A percentile compares a stretch with the other conserved stretches of the same genome.
Conservation (phyloP, 2,888 invertebrate species). For the Epirrhoe alternata region DNA sequence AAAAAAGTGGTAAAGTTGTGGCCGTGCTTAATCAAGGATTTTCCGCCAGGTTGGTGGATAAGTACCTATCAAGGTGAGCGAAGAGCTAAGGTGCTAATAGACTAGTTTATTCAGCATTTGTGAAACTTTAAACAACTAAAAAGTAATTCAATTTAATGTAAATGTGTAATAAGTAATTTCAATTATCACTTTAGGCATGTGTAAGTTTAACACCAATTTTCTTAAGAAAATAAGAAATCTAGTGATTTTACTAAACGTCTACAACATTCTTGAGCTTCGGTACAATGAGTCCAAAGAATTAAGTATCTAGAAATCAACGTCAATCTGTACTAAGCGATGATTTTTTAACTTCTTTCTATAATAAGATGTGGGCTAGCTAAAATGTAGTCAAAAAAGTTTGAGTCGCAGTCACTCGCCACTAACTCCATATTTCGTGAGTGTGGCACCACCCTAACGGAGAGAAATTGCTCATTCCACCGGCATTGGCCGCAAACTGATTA, state of each 20-base stretch:
- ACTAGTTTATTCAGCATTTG: conserved; percentile 2
- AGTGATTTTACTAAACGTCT: neutral
- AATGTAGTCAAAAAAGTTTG: neutral
- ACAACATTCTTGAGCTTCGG: neutral
- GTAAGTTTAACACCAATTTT: neutral
- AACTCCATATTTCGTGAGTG: neutral
- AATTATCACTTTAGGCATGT: too few species aligned
- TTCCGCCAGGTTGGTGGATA: conserved; percentile 33
- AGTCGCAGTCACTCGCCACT: neutral
- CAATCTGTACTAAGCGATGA: too few species aligned
- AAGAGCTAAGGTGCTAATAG: conserved; percentile 6
- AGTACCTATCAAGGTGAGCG: conserved; percentile 20
- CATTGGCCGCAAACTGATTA: conserved; percentile 74
- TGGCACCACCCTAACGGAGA: conserved; percentile 29
- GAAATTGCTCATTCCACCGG: conserved; percentile 59
- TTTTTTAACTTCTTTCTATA: too few species aligned
- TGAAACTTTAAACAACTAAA: neutral
- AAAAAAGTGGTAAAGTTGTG: conserved; percentile 38
- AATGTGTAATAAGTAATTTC: too few species aligned
- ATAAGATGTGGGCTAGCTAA: too few species aligned
- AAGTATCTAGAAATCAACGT: neutral
- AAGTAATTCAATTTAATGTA: neutral
- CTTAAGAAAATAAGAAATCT: neutral
- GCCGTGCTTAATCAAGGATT: conserved; percentile 44
- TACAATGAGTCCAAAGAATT: neutral